Percentiles rank a stretch among this genome's conserved stretches.
phyloP scores from a whole-genome alignment of 2,888 invertebrate species.

The Punctoribates punctum region DNA sequence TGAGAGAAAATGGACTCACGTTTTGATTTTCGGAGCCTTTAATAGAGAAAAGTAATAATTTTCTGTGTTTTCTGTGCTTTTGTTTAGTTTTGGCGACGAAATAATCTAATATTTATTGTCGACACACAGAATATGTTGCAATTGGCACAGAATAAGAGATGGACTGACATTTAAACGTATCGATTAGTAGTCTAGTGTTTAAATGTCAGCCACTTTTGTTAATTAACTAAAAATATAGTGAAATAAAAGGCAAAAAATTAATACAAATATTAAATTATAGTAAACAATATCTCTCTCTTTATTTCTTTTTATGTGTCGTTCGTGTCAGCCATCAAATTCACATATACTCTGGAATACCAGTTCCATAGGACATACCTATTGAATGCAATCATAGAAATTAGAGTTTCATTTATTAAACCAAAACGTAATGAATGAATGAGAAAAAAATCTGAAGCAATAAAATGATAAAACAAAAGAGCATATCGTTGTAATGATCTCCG shows the following conservation, averaged over 20 bases:
- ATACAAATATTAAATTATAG: constrained; percentile 2
- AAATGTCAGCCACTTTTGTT: not conserved
- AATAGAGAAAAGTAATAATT: no score
- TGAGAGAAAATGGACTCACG: not conserved
- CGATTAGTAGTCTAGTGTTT: not conserved
- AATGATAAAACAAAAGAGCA: constrained; percentile 4
- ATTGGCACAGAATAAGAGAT: no score
- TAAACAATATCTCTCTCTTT: not conserved
- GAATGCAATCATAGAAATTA: constrained; percentile 11
- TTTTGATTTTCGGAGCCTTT: not conserved
- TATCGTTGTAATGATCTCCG: constrained; percentile 16
- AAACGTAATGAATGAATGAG: not conserved
- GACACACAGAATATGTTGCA: not conserved
- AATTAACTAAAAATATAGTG: constrained; percentile 15
- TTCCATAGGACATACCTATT: not conserved
- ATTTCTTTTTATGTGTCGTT: not conserved
- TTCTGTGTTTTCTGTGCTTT: not conserved
- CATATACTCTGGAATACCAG: not conserved
- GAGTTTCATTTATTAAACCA: constrained; percentile 11
- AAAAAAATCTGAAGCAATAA: constrained; percentile 18
- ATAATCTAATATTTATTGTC: constrained; percentile 14
- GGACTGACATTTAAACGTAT: no score
- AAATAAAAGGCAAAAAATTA: not conserved
- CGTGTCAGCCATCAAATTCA: constrained; percentile 23
- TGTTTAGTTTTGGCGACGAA: no score